A percentile compares a stretch with the other conserved stretches of the same genome.
phyloP scores from a whole-genome alignment of 1,140 invertebrate species.

The Drosophila aff. region DNA sequence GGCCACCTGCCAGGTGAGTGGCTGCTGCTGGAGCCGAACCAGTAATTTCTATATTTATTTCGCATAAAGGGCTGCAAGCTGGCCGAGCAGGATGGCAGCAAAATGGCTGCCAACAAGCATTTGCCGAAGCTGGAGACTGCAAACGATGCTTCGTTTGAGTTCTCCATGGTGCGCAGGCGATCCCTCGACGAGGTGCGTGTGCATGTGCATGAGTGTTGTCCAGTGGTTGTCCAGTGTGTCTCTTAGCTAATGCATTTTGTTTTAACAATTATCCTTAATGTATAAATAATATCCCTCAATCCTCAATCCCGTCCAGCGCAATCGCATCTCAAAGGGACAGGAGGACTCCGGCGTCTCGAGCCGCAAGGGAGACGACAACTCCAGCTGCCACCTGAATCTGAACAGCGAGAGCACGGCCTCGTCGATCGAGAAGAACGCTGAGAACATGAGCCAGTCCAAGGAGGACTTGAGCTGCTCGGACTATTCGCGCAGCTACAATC shows the following conservation, averaged over 20 bases:
- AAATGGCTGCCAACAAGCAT: constrained; percentile 44
- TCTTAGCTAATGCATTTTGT: neutral
- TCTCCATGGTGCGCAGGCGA: constrained; percentile 81
- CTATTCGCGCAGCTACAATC: constrained; percentile 78
- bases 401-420: constrained; percentile 78
- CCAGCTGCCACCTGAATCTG: constrained; percentile 66
- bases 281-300: neutral
- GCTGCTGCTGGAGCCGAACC: neutral
- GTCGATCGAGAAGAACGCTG: constrained; percentile 76
- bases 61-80: constrained; percentile 73
- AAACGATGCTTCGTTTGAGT: constrained; percentile 77
- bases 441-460: constrained; percentile 79
- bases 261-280: neutral
- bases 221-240: constrained; percentile 26
- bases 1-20: constrained; percentile 69
- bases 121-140: constrained; percentile 64
- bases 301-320: constrained; percentile 50
- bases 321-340: constrained; percentile 64
- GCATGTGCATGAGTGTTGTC: constrained; percentile 34
- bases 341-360: constrained; percentile 84
- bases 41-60: constrained; percentile 17
- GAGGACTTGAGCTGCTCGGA: constrained; percentile 81
- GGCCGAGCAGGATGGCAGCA: constrained; percentile 70
- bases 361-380: constrained; percentile 77
- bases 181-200: constrained; percentile 81